Percentiles rank a stretch among this genome's conserved stretches.
Conservation (phyloP, 2,797 vertebrate genomes). For the Myiotriccus ornatus region DNA sequence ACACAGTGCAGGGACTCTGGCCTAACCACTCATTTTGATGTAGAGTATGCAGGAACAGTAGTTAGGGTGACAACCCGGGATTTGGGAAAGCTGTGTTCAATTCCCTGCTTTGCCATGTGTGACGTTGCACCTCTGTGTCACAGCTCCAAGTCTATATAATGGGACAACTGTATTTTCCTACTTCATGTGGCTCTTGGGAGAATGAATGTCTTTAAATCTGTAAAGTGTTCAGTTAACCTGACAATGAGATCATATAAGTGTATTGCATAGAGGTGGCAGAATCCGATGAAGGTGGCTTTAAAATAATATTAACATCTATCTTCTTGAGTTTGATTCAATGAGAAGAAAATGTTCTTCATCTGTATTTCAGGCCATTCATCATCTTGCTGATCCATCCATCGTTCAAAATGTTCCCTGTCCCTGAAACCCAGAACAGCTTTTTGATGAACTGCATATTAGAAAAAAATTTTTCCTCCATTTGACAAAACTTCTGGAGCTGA, state of each 20-base stretch:
- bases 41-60: not conserved
- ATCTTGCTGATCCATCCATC: not conserved
- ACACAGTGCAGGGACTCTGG: not conserved
- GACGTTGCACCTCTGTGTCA: not conserved
- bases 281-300: not conserved
- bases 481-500: not conserved
- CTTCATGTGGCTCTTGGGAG: slow-evolving; percentile 8
- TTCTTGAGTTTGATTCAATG: not conserved
- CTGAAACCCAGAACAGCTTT: not conserved
- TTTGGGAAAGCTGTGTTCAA: slow-evolving; percentile 11
- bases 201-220: slow-evolving; percentile 18
- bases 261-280: not conserved
- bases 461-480: slow-evolving; percentile 14
- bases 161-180: slow-evolving; percentile 39
- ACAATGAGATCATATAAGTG: slow-evolving; percentile 5
- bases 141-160: not conserved
- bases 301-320: slow-evolving; percentile 32
- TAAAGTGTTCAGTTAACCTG: slow-evolving; percentile 30
- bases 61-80: slow-evolving; percentile 19
- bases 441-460: not conserved
- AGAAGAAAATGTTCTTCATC: not conserved
- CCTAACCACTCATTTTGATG: slow-evolving; percentile 16
- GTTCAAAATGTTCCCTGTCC: not conserved
- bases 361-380: slow-evolving; percentile 23
- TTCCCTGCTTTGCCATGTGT: not conserved